These are phyloP conservation scores for Labeo catla DNA, from an alignment of 2,113 vertebrate genomes.

Conservation along the genomic window DNA sequence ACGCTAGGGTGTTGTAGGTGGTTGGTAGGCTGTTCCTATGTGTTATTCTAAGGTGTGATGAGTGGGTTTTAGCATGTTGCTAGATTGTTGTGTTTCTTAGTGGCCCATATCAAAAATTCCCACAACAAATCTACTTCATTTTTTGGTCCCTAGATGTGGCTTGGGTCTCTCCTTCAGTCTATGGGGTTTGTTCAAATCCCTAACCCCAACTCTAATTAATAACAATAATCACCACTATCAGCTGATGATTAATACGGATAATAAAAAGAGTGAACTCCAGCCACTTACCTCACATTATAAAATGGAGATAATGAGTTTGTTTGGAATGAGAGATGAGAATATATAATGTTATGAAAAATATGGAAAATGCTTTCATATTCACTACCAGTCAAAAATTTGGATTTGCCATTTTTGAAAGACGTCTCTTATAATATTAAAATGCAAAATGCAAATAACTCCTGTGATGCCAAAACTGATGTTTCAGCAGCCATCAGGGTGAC, in stretches of 20 bases:
- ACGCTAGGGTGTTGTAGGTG: no score
- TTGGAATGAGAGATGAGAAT: not conserved
- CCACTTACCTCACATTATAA: conserved; percentile 6
- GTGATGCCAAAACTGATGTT: not conserved
- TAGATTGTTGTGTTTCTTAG: no score
- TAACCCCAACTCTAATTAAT: not conserved
- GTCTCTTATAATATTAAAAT: not conserved
- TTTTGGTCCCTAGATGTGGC: not conserved
- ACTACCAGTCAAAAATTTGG: not conserved
- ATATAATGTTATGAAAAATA: not conserved
- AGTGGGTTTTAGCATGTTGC: no score
- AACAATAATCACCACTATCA: not conserved
- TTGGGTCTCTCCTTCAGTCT: not conserved
- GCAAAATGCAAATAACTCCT: not conserved
- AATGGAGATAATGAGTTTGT: not conserved
- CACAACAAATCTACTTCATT: no score
- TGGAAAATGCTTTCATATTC: not conserved
- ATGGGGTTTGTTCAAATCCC: not conserved
- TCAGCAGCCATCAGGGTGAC: not conserved
- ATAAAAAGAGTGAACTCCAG: not conserved
- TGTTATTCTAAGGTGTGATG: no score
- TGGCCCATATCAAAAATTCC: no score
- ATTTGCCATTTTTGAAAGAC: not conserved
- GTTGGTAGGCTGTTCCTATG: not conserved
- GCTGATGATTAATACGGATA: not conserved